Conservation (phyloP, 2,797 vertebrate species). For the Myripristis murdjan region DNA sequence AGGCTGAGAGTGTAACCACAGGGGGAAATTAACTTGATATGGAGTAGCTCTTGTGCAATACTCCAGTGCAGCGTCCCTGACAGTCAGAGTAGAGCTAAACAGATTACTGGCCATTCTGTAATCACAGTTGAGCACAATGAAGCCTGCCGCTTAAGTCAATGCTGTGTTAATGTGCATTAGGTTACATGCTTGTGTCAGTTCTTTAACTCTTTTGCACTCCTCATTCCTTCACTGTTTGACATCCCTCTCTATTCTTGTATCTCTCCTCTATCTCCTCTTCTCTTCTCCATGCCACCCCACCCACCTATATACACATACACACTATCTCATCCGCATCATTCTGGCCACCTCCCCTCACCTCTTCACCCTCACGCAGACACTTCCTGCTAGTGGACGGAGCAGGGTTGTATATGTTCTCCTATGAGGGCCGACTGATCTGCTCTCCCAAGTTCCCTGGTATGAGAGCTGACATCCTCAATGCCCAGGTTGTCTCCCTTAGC, state of each 20-base stretch:
- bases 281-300: background rate
- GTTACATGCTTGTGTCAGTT: slow-evolving; percentile 47
- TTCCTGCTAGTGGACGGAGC: slow-evolving; percentile 95
- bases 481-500: slow-evolving; percentile 92
- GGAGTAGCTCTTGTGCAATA: slow-evolving; percentile 76
- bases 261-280: background rate
- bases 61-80: slow-evolving; percentile 60
- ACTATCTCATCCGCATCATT: slow-evolving; percentile 1
- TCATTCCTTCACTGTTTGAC: slow-evolving; percentile 23
- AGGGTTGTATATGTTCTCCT: slow-evolving; percentile 94
- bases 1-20: slow-evolving; percentile 72
- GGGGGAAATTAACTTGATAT: slow-evolving; percentile 77
- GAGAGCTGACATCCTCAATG: slow-evolving; percentile 93
- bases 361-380: slow-evolving; percentile 81
- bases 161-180: slow-evolving; percentile 49
- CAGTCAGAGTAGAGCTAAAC: slow-evolving; percentile 67
- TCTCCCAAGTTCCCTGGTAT: slow-evolving; percentile 93
- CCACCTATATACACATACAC: background rate
- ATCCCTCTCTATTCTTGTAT: slow-evolving; percentile 22
- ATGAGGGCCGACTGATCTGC: slow-evolving; percentile 94
- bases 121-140: slow-evolving; percentile 58
- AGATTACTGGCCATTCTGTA: slow-evolving; percentile 68
- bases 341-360: background rate
- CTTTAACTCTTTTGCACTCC: slow-evolving; percentile 44
- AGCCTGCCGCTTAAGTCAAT: slow-evolving; percentile 56